Base-by-base conservation (phyloP, 2,888 invertebrate species). In the Oscheius onirici region DNA sequence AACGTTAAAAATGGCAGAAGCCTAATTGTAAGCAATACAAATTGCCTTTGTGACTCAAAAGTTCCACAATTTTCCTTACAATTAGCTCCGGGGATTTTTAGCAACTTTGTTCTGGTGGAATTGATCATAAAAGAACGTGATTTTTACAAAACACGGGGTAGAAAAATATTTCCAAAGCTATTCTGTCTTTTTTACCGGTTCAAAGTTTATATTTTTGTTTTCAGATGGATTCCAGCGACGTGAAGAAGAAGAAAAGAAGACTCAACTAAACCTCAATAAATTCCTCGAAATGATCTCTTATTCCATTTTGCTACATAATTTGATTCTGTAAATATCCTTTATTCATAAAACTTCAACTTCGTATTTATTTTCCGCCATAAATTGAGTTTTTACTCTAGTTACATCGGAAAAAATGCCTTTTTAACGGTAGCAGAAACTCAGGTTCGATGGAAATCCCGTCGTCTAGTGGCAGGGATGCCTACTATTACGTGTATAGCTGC, bases 401-500 rank as follows among this genome's bases (percentile, higher is more conserved):
- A n/a, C n/a, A n/a, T n/a, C n/a, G n/a, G n/a, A n/a, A n/a, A n/a
- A n/a, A n/a, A n/a, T 43, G 15, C 10, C 43, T 43, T 43, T 43
- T 11, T 43, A 43, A 43, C 43, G 8, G 43, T 11, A 8, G 43
- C 10, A 43, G 43, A 43, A 43, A 46, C 11, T 17, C n/a, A 5
- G 15, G 3, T 17, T 20, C n/a, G n/a, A 63, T 63, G 63, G 49
- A 49, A 49, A 34, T 63, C n/a, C 46, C 46, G 3, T 63, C 63
- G 15, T 46, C 63, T 24, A 28, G 24, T 46, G 20, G 49, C n/a
- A 58, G 20, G 13, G 58, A 58, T 49, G 63, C 57, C 15, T 61
- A 78, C 49, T 67, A 52, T 22, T 82, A 79, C 55, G 79, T 80
- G 6, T 76, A 80, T 68, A 82, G 80, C 52, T 78, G 82, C 24